Conservation (phyloP, 2,888 invertebrate genomes). For the Drosophila nigricruria region DNA sequence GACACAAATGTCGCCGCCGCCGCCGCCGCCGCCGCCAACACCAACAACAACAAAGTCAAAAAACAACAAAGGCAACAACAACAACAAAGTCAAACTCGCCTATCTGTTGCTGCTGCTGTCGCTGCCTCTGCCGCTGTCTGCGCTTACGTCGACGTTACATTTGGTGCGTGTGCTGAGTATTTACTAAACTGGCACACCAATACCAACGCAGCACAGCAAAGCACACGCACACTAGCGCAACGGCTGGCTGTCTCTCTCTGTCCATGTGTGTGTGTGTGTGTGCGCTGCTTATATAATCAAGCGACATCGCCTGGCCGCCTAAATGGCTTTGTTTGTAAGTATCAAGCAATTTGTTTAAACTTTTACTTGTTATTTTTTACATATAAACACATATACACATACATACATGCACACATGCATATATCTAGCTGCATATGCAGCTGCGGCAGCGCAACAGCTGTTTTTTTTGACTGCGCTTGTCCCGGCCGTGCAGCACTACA, state of each 20-base stretch:
- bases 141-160: slow-evolving; percentile 48
- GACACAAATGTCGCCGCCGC: slow-evolving; percentile 67
- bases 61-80: slow-evolving; percentile 33
- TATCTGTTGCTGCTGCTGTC: slow-evolving; percentile 53
- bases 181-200: slow-evolving; percentile 78
- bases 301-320: slow-evolving; percentile 56
- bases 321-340: slow-evolving; percentile 77
- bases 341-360: slow-evolving; percentile 73
- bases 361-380: slow-evolving; percentile 52
- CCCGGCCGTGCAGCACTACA: slow-evolving; percentile 31
- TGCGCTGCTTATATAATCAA: slow-evolving; percentile 71
- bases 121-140: slow-evolving; percentile 27
- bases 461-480: slow-evolving; percentile 34
- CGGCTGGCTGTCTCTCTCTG: slow-evolving; percentile 13
- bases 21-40: slow-evolving; percentile 30
- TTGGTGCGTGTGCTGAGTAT: slow-evolving; percentile 74
- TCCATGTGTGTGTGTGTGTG: slow-evolving; percentile 23
- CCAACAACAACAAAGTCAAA: slow-evolving; percentile 19
- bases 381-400: neutral
- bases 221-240: slow-evolving; percentile 8
- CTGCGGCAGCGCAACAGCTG: slow-evolving; percentile 48
- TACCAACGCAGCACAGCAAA: slow-evolving; percentile 30
- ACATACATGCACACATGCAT: neutral
- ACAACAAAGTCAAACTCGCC: slow-evolving; percentile 71
- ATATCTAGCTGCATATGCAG: slow-evolving; percentile 15